Evolutionary conservation across 2,113 vertebrate genomes (phyloP), one percentile per base, ranked within the genome.

Genomic region (Poecilia latipinna): DNA sequence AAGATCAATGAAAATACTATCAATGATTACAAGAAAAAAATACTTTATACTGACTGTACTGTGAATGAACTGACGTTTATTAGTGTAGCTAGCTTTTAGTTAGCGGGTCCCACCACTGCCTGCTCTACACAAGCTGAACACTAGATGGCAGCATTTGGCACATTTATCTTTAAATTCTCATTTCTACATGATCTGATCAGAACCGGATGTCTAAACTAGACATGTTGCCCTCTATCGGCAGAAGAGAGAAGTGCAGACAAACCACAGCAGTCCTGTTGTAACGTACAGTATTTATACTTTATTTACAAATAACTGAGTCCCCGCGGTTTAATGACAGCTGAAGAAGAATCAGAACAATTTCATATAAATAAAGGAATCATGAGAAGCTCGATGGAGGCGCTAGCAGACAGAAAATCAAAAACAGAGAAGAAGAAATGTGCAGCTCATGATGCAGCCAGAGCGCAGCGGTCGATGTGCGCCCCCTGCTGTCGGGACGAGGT

Each of bases 271-370:
- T 6, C 13, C 44, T 48, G 15, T 5, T 17, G 17, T 17, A 48
- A 48, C 51, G n/a, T 88, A 83, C 76, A 86, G 74, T 75, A 85
- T 88, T 75, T 86, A 78, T 85, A 82, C 73, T 91, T 91, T 91
- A 91, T 91, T 89, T 91, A 91, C 88, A 91, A 85, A 88, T 28
- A 66, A 64, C 69, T 70, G 82, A 68, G 61, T 65, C 65, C 71
- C 39, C 32, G n/a, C 31, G 26, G 48, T 0, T 54, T 75, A 72
- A 0, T 26, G 42, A 65, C 28, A 85, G 83, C 79, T 61, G 70
- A 70, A 79, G 26, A 75, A 72, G 82, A 79, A 42, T 78, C 62
- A 66, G 37, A 4, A 84, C 74, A 82, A 68, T 68, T 73, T 77
- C 4, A 57, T 75, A 91, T 80, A 87, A 91, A 91, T 80, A 88